phyloP scores from a whole-genome alignment of 2,888 invertebrate species.

The Nomada ferruginata region DNA sequence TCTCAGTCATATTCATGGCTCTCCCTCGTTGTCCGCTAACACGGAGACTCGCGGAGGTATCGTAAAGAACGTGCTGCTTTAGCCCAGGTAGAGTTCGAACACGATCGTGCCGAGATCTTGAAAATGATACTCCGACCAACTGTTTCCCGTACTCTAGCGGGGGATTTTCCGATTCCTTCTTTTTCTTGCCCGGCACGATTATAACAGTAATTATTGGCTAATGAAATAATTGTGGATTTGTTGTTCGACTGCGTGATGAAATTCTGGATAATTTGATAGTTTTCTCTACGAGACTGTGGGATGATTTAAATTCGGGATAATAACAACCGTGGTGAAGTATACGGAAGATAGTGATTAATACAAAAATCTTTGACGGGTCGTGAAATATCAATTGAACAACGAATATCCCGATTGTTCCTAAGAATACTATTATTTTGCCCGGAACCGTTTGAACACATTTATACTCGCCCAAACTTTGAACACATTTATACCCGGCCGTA shows the following conservation, averaged over 20 bases:
- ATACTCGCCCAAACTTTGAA: background rate
- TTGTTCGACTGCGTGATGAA: too few relatives aligned
- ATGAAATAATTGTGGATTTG: too few relatives aligned
- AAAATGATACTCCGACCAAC: background rate
- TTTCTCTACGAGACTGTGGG: too few relatives aligned
- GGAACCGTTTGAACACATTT: background rate
- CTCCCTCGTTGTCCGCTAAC: constrained; percentile 57
- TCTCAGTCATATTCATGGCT: constrained; percentile 67
- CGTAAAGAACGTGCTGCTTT: constrained; percentile 65
- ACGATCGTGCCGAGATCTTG: background rate
- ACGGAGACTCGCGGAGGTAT: constrained; percentile 42
- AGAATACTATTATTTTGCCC: background rate
- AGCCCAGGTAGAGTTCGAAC: constrained; percentile 56
- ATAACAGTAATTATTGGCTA: too few relatives aligned
- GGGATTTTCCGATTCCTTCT: background rate
- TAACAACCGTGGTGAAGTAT: too few relatives aligned
- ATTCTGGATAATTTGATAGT: too few relatives aligned
- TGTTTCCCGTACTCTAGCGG: background rate
- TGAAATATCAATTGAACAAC: too few relatives aligned
- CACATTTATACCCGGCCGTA: background rate
- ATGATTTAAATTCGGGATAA: too few relatives aligned
- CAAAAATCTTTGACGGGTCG: background rate
- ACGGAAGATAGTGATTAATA: too few relatives aligned
- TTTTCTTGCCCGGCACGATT: background rate
- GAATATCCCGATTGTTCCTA: background rate